Evolutionary conservation across 2,113 vertebrate species (phyloP).

Genomic region (Hystrix brachyura): DNA sequence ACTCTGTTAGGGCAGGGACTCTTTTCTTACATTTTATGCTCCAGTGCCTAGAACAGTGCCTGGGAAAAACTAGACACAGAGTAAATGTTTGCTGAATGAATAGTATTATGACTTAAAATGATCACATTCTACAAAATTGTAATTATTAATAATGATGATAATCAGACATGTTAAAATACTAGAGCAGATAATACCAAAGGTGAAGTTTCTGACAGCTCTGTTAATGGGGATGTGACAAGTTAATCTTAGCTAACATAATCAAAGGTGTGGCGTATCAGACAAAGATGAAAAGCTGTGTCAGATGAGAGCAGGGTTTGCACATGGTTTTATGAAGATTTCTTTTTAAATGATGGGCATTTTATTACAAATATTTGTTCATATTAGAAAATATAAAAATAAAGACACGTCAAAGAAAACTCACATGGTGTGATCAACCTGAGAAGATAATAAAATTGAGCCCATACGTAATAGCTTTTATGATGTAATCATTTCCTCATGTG

Average conservation of each 20-base stretch:
- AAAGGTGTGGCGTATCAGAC: constrained; percentile 74
- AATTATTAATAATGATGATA: constrained; percentile 85
- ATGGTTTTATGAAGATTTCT: constrained; percentile 14
- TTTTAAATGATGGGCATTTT: neutral
- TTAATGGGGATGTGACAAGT: constrained; percentile 83
- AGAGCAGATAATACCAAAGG: constrained; percentile 80
- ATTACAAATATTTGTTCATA: neutral
- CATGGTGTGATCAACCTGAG: neutral
- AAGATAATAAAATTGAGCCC: neutral
- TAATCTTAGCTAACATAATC: constrained; percentile 80
- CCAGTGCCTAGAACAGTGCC: constrained; percentile 54
- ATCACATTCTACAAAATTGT: constrained; percentile 76
- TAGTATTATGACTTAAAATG: constrained; percentile 78
- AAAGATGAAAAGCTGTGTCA: constrained; percentile 62
- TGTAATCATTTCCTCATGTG: neutral
- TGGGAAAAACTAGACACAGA: constrained; percentile 45
- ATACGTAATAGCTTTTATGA: neutral
- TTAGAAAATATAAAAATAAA: neutral
- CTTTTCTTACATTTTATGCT: neutral
- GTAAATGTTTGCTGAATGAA: constrained; percentile 73
- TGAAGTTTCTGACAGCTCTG: constrained; percentile 82
- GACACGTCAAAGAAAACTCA: neutral
- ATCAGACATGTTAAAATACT: constrained; percentile 82
- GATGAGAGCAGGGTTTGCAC: neutral
- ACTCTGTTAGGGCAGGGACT: neutral